Evolutionary conservation across 1,140 invertebrate species (phyloP).

Genomic region (Scaptomyza montana): DNA sequence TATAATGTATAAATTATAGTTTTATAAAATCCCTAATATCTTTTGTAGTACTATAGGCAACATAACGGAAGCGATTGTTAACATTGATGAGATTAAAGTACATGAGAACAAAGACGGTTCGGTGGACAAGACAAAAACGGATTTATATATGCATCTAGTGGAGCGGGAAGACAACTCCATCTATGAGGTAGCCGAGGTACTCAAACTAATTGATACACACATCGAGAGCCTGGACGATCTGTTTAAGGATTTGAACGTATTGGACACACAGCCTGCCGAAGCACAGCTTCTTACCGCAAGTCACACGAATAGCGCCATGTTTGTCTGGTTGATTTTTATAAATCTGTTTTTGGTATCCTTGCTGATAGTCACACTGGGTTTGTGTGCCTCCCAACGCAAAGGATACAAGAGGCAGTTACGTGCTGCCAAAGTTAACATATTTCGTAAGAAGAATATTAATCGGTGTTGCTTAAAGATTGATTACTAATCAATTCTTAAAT

Average conservation of each 20-base stretch:
- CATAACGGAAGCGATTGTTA: constrained; percentile 95
- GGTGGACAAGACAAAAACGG: constrained; percentile 96
- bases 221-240: constrained; percentile 94
- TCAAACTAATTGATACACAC: constrained; percentile 94
- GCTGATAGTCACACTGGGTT: constrained; percentile 90
- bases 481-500: background rate
- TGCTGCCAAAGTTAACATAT: constrained; percentile 96
- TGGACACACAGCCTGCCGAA: constrained; percentile 94
- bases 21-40: background rate
- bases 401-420: constrained; percentile 94
- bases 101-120: constrained; percentile 96
- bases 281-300: constrained; percentile 85
- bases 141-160: constrained; percentile 96
- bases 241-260: constrained; percentile 96
- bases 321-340: constrained; percentile 92
- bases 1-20: background rate
- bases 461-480: background rate
- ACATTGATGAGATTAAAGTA: constrained; percentile 95
- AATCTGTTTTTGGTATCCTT: constrained; percentile 91
- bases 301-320: constrained; percentile 85
- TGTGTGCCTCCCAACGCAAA: constrained; percentile 92
- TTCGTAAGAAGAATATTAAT: constrained; percentile 87
- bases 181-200: constrained; percentile 92
- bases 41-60: constrained; percentile 88
- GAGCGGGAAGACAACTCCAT: constrained; percentile 95